Conservation (phyloP, 2,797 vertebrate species). For the Centropyge bicolor region DNA sequence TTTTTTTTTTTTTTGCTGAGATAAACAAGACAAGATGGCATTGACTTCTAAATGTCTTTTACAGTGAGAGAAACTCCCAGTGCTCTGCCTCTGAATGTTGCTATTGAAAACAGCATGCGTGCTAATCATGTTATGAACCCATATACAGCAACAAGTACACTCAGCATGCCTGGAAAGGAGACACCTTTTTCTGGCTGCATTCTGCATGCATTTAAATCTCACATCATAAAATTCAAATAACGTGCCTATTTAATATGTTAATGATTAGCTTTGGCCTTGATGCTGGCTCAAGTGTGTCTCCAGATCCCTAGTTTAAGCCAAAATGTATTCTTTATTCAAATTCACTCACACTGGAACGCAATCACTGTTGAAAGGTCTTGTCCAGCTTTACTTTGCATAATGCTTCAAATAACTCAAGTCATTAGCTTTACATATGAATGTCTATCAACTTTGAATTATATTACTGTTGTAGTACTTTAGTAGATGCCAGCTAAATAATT, state of each 20-base stretch:
- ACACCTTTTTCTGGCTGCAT: not conserved
- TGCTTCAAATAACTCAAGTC: slow-evolving; percentile 26
- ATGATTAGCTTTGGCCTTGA: slow-evolving; percentile 27
- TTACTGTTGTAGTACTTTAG: not conserved
- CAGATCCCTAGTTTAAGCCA: slow-evolving; percentile 14
- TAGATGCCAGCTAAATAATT: slow-evolving; percentile 1
- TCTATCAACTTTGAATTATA: slow-evolving; percentile 4
- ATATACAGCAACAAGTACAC: not conserved
- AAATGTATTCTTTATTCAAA: slow-evolving; percentile 37
- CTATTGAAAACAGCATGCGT: slow-evolving; percentile 5
- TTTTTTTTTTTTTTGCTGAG: slow-evolving; percentile 21
- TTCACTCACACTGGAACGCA: slow-evolving; percentile 5
- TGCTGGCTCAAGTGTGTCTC: slow-evolving; percentile 12
- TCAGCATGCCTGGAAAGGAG: not conserved
- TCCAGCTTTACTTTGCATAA: slow-evolving; percentile 38
- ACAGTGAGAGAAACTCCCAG: not conserved
- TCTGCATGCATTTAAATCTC: not conserved
- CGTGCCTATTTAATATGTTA: slow-evolving; percentile 31
- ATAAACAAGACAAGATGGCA: slow-evolving; percentile 33
- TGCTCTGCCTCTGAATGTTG: slow-evolving; percentile 3
- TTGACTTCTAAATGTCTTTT: slow-evolving; percentile 44
- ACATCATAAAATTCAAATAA: slow-evolving; percentile 2
- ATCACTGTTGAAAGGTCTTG: slow-evolving; percentile 19
- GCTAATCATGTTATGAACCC: slow-evolving; percentile 1
- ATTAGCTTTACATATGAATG: slow-evolving; percentile 19